phyloP scores from a whole-genome alignment of 2,888 invertebrate species.

The Taphrorychus bicolor region DNA sequence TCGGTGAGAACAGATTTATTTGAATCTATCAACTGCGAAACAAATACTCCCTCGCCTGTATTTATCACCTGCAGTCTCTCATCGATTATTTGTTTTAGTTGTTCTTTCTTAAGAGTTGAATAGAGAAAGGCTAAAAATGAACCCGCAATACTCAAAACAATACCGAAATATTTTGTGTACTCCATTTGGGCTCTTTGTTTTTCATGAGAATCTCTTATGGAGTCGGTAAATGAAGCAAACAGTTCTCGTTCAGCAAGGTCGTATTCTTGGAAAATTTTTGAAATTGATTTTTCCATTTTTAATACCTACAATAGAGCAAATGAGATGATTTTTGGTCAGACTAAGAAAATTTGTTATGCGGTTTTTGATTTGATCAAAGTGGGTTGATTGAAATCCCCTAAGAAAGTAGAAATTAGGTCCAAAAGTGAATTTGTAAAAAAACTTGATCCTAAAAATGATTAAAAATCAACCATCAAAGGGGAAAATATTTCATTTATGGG shows the following conservation, averaged over 20 bases:
- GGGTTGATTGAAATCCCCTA: no score
- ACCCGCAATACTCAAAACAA: constrained; percentile 55
- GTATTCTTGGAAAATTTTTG: constrained; percentile 67
- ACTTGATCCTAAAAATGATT: no score
- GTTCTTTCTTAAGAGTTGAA: constrained; percentile 54
- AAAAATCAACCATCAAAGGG: no score
- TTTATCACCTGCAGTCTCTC: constrained; percentile 42
- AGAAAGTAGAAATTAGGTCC: no score
- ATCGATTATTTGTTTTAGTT: constrained; percentile 53
- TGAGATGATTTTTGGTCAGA: background rate
- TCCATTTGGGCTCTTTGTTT: constrained; percentile 82
- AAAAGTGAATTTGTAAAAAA: no score
- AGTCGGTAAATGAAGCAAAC: constrained; percentile 75
- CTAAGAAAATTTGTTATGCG: no score
- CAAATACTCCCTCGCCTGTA: background rate
- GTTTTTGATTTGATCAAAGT: no score
- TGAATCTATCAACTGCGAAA: constrained; percentile 7
- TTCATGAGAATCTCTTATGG: constrained; percentile 83
- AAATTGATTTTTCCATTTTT: constrained; percentile 69
- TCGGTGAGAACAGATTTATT: constrained; percentile 35
- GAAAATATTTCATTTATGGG: no score
- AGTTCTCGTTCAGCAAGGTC: constrained; percentile 79
- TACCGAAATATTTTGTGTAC: constrained; percentile 80
- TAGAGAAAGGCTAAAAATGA: constrained; percentile 56
- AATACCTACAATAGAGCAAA: constrained; percentile 62